These are phyloP conservation scores for Cynoglossus semilaevis DNA, from an alignment of 2,113 vertebrate species.

Conservation along the genomic window DNA sequence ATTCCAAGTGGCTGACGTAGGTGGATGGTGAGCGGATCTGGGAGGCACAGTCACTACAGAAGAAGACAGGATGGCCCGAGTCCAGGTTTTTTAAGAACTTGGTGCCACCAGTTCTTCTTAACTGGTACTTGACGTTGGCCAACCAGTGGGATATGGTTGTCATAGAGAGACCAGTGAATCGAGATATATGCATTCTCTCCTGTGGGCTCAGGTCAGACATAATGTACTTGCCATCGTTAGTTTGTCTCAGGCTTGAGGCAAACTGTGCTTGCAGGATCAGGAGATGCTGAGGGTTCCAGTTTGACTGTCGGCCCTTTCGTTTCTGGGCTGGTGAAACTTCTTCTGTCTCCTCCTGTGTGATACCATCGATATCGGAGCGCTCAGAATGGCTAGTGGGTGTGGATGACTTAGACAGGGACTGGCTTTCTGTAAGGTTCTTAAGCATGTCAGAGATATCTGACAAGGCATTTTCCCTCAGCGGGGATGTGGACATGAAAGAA, in stretches of 20 bases:
- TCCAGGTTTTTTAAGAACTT: conserved; percentile 99
- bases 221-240: conserved; percentile 92
- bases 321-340: conserved; percentile 95
- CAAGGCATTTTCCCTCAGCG: conserved; percentile 95
- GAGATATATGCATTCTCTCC: conserved; percentile 98
- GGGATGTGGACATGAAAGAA: conserved; percentile 96
- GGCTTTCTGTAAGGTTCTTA: conserved; percentile 97
- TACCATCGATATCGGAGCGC: conserved; percentile 90
- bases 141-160: conserved; percentile 99
- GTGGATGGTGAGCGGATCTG: conserved; percentile 98
- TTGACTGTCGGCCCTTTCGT: conserved; percentile 97
- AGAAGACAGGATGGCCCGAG: conserved; percentile 97
- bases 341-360: conserved; percentile 91
- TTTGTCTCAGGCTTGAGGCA: conserved; percentile 94
- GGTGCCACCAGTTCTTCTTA: conserved; percentile 97
- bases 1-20: conserved; percentile 97
- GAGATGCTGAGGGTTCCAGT: conserved; percentile 99
- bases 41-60: conserved; percentile 98
- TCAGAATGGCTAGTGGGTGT: conserved; percentile 96
- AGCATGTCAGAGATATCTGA: conserved; percentile 99
- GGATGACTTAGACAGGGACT: conserved; percentile 90
- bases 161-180: conserved; percentile 98
- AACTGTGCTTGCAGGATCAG: conserved; percentile 98
- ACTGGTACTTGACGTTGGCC: conserved; percentile 99
- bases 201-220: conserved; percentile 99